These are phyloP conservation scores for Sebastes paucispinis DNA, from an alignment of 2,797 vertebrate genomes.

Conservation along the genomic window DNA sequence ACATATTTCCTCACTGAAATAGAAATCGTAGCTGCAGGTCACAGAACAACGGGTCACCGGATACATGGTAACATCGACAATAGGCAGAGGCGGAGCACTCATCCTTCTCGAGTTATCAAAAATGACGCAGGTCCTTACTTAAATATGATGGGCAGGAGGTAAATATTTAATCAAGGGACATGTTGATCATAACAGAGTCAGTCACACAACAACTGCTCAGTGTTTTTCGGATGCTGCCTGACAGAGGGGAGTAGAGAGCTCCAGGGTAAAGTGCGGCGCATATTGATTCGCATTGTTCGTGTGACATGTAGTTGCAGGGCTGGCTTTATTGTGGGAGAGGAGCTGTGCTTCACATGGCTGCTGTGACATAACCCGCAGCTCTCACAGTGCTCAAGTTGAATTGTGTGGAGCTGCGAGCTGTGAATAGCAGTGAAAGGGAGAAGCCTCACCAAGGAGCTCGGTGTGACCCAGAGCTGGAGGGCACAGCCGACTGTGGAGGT, in stretches of 20 bases:
- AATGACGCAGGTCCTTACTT: background rate
- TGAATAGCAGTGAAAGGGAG: conserved; percentile 5
- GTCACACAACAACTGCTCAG: background rate
- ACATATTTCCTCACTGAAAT: background rate
- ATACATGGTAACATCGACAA: background rate
- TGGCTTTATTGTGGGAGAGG: background rate
- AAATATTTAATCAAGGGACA: background rate
- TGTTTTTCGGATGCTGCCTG: background rate
- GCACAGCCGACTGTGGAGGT: background rate
- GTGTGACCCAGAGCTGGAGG: conserved; percentile 47
- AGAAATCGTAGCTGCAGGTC: background rate
- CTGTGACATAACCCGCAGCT: conserved; percentile 29
- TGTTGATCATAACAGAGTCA: background rate
- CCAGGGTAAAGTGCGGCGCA: background rate
- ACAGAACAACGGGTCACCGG: background rate
- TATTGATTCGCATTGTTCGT: conserved; percentile 9
- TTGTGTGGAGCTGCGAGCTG: background rate
- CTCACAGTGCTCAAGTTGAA: background rate
- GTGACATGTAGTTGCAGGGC: conserved; percentile 6
- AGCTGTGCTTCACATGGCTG: background rate
- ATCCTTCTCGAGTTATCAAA: background rate
- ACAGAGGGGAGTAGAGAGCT: background rate
- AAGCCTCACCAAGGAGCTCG: conserved; percentile 12
- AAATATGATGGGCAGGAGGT: background rate
- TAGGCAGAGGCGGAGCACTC: background rate